Base-by-base conservation (phyloP, 2,888 invertebrate species). In the Tiliacea citrago region DNA sequence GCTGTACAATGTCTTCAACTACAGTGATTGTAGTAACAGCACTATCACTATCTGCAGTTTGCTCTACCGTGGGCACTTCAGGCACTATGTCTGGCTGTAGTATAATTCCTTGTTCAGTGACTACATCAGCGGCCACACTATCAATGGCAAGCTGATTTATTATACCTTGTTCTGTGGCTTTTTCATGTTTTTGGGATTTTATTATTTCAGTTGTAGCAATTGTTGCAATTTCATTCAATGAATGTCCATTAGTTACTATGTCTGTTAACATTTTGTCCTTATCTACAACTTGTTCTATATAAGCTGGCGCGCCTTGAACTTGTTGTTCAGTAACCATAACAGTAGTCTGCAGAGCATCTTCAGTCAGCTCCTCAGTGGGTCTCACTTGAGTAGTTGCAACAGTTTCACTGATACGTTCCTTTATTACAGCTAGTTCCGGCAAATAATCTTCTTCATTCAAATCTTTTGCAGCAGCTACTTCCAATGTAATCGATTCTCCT, bases 1-100 rank as follows among this genome's bases (percentile, higher is more conserved):
- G 58, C 24, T 65, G n/a, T 35, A 65, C n/a, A 13, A 29, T 55
- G 13, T 66, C 72, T 66, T 77, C 66, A 8, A 39, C 24, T 24
- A 16, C 8, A 47, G 29, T 51, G 0, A 29, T 55, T 24, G 13
- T 55, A 58, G 29, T 60, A 9, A 60, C 10, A 45, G n/a, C 29
- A 39, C 8, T 29, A 0, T 29, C 47, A 58, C 21, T 53, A 42
- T 35, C 29, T 66, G 18, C 0, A 35, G 35, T 45, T 66, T n/a
- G 3, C 1, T 58, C 47, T 21, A 57, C 10, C 12, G 8, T 42
- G 0, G 45, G 2, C 7, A 60, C 24, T 47, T 51, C 21, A 13
- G 29, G 21, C 4, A 49, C 42, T 29, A 12, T 6, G 9, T 53
- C 16, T n/a, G 3, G 5, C 24, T 35, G 49, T 21, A 24, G 13